These are phyloP conservation scores for Adrianichthys oophorus DNA, from an alignment of 2,797 vertebrate species.

Conservation along the genomic window DNA sequence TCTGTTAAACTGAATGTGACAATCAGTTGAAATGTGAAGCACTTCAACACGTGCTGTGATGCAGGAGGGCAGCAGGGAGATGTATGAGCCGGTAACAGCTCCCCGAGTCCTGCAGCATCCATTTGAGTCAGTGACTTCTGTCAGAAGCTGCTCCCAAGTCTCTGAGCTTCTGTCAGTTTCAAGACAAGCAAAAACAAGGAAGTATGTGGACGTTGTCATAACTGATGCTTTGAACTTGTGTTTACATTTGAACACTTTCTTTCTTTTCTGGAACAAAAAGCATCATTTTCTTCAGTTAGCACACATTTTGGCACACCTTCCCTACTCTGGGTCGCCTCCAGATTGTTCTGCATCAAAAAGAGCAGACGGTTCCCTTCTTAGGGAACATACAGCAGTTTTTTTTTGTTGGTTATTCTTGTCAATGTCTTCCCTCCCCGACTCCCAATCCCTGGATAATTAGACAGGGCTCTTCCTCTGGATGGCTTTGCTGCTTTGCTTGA, in stretches of 20 bases:
- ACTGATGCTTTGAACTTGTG: constrained; percentile 27
- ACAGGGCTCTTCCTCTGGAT: constrained; percentile 75
- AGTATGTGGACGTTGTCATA: constrained; percentile 46
- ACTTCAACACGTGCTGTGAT: constrained; percentile 53
- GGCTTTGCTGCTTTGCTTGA: constrained; percentile 75
- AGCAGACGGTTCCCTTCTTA: constrained; percentile 62
- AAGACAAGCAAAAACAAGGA: constrained; percentile 51
- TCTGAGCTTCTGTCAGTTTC: constrained; percentile 37
- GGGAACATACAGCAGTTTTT: constrained; percentile 70
- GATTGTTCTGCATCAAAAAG: constrained; percentile 44
- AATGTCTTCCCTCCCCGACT: constrained; percentile 37
- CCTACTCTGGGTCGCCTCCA: constrained; percentile 15
- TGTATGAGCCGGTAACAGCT: constrained; percentile 66
- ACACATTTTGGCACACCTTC: neutral
- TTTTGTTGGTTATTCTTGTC: constrained; percentile 61
- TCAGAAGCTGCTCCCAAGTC: constrained; percentile 47
- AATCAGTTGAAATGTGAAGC: constrained; percentile 60
- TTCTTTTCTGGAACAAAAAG: constrained; percentile 14
- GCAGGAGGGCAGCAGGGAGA: constrained; percentile 45
- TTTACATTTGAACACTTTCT: neutral
- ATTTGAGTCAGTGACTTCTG: constrained; percentile 53
- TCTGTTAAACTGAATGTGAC: constrained; percentile 46
- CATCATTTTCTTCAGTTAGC: constrained; percentile 28
- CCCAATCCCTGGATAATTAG: constrained; percentile 72
- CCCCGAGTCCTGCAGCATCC: constrained; percentile 26